Evolutionary conservation across 2,888 invertebrate genomes (phyloP).

Genomic region (Patella depressa): DNA sequence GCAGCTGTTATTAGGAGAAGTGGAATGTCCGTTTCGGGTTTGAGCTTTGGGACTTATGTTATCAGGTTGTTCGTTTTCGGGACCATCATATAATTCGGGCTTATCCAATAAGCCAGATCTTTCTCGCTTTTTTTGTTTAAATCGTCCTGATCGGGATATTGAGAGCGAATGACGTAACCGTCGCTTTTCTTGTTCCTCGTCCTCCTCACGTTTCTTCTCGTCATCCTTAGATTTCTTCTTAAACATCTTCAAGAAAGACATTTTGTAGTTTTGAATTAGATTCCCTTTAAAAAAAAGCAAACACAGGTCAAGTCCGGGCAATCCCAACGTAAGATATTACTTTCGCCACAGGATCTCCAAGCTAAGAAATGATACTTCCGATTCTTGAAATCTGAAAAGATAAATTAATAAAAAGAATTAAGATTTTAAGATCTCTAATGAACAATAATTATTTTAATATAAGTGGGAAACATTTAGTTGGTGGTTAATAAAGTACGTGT

Average conservation of each 20-base stretch:
- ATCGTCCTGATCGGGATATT: conserved; percentile 62
- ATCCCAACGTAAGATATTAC: too few species aligned
- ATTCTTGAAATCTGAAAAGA: too few species aligned
- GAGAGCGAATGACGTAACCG: conserved; percentile 56
- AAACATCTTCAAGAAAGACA: neutral
- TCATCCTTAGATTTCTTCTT: conserved; percentile 22
- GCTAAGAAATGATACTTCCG: too few species aligned
- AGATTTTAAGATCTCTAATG: too few species aligned
- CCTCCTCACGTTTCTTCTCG: conserved; percentile 27
- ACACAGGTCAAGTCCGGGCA: too few species aligned
- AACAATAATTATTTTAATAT: too few species aligned
- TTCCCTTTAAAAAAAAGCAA: too few species aligned
- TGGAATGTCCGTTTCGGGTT: neutral
- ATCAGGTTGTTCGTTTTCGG: conserved; percentile 4
- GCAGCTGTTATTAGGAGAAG: neutral
- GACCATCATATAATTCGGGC: conserved; percentile 49
- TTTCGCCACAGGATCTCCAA: too few species aligned
- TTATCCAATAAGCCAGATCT: conserved; percentile 54
- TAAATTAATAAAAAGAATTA: too few species aligned
- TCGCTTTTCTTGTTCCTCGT: conserved; percentile 55
- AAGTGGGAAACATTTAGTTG: too few species aligned
- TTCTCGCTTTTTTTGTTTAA: conserved; percentile 59
- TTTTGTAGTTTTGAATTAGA: neutral
- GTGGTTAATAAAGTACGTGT: too few species aligned
- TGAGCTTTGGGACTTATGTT: neutral